These are phyloP conservation scores for Myioborus miniatus DNA, from an alignment of 2,797 vertebrate genomes.

Conservation along the genomic window DNA sequence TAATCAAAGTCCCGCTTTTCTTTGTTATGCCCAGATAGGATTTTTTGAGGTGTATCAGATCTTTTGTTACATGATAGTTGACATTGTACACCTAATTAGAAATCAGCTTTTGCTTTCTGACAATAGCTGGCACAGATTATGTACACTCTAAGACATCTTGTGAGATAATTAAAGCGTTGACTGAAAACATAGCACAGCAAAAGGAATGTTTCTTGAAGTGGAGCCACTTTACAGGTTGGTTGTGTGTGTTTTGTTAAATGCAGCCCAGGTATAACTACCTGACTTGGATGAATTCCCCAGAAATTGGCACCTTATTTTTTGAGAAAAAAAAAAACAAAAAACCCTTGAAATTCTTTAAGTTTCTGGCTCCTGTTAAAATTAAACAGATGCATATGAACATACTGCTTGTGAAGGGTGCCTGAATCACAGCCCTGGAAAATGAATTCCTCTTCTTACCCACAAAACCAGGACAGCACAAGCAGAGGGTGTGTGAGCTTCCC, in stretches of 20 bases:
- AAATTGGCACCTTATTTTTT: not conserved
- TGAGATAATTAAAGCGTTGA: conserved; percentile 64
- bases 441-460: conserved; percentile 51
- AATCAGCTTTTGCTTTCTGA: conserved; percentile 27
- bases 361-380: not conserved
- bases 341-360: not conserved
- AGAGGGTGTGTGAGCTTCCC: conserved; percentile 59
- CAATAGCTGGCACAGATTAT: conserved; percentile 12
- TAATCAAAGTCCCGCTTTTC: not conserved
- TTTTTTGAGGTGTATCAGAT: conserved; percentile 22
- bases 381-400: not conserved
- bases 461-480: conserved; percentile 55
- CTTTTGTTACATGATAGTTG: conserved; percentile 3
- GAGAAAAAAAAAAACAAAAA: not conserved
- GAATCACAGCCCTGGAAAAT: conserved; percentile 30
- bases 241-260: not conserved
- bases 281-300: not conserved
- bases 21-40: not conserved
- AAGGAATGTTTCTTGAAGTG: conserved; percentile 37
- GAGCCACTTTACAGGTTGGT: not conserved
- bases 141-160: conserved; percentile 21
- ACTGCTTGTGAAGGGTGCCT: conserved; percentile 26
- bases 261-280: not conserved
- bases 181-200: conserved; percentile 23
- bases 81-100: conserved; percentile 27